Base-by-base conservation (phyloP, 2,113 vertebrate species). In the Vidua macroura region DNA sequence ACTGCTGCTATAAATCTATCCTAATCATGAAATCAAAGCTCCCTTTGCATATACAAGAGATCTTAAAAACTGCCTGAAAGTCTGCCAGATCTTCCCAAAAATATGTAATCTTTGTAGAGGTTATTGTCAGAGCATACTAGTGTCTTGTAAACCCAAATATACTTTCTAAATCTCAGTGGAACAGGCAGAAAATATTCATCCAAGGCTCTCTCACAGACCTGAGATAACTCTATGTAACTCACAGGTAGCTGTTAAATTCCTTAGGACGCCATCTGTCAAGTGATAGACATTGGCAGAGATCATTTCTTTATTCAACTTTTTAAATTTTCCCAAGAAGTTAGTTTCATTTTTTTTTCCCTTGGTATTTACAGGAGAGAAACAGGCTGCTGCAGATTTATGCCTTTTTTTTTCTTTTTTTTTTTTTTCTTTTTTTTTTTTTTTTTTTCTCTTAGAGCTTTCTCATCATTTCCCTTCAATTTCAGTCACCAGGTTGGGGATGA, bases 41-140 rank as follows among this genome's bases (percentile, higher is more conserved):
- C 46, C 28, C 27, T 94, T 95, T 95, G 70, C 90, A 84, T 95
- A 86, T 69, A 93, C 89, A 94, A 91, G 66, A 76, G 51, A 88
- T 77, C 90, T 95, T 92, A 85, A 96, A 96, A 96, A 95, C 46
- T 88, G 64, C 91, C 92, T 95, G 69, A 83, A 82, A 37, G 8
- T 35, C 81, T 96, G 95, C 93, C 96, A 86, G 72, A 77, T 92
- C 52, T 44, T 82, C 83, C 73, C 20, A 49, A 56, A 83, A 92
- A 90, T 67, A 83, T 4, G 33, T 84, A 91, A 64, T 86, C 64
- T 90, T 95, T 67, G 14, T 30, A 80, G 35, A 90, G 83, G 72
- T 91, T 83, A 94, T 87, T 88, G 49, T 80, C 81, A 92, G 86
- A 96, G 72, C 49, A 49, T 15, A 64, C 9, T 35, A 63, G 62